Conservation (phyloP, 2,113 vertebrate genomes). For the Salminus brasiliensis region DNA sequence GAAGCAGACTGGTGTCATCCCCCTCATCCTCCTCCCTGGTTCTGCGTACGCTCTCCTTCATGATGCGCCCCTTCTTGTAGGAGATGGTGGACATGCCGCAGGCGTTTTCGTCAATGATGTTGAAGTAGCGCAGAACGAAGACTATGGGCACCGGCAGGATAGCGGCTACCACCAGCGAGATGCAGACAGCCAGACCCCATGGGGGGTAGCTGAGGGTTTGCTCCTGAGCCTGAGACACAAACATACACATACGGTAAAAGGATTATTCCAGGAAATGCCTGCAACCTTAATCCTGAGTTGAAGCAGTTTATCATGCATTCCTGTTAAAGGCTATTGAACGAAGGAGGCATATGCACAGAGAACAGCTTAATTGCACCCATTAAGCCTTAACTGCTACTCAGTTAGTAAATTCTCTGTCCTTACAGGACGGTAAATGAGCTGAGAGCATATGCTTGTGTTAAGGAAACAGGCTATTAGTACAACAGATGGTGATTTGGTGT, state of each 20-base stretch:
- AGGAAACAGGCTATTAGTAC: not conserved
- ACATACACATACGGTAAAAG: not conserved
- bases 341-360: not conserved
- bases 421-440: not conserved
- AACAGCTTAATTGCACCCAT: not conserved
- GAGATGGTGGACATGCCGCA: slow-evolving; percentile 83
- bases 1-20: slow-evolving; percentile 89
- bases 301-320: not conserved
- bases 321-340: not conserved
- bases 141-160: slow-evolving; percentile 88
- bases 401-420: not conserved
- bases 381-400: not conserved
- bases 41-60: slow-evolving; percentile 82
- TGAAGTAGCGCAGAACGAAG: slow-evolving; percentile 83
- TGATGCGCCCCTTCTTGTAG: slow-evolving; percentile 92
- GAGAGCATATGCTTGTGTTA: not conserved
- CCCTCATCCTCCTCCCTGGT: slow-evolving; percentile 71
- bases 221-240: slow-evolving; percentile 79
- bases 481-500: not conserved
- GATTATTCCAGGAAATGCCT: slow-evolving; percentile 30
- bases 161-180: slow-evolving; percentile 85
- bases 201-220: slow-evolving; percentile 81
- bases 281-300: slow-evolving; percentile 5
- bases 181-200: slow-evolving; percentile 87
- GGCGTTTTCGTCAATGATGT: slow-evolving; percentile 82